phyloP scores from a whole-genome alignment of 2,797 vertebrate genomes.

The Anableps anableps region DNA sequence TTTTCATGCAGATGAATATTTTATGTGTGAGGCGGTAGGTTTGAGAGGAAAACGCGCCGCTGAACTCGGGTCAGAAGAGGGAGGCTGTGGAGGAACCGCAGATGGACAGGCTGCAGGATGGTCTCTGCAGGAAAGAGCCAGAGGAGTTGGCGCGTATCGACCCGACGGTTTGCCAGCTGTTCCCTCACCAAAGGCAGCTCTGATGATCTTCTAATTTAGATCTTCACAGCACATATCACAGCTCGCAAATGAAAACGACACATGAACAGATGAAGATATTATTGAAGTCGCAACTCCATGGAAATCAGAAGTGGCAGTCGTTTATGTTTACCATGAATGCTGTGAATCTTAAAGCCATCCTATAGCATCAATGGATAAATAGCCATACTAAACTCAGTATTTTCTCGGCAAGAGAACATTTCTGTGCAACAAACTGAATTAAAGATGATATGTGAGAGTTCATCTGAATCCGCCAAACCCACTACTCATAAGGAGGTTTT shows the following conservation, averaged over 20 bases:
- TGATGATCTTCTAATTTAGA: slow-evolving; percentile 18
- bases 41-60: slow-evolving; percentile 26
- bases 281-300: background rate
- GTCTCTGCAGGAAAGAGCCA: slow-evolving; percentile 58
- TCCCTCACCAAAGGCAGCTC: slow-evolving; percentile 38
- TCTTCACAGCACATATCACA: background rate
- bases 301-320: background rate
- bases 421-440: slow-evolving; percentile 22
- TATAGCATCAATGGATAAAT: slow-evolving; percentile 43
- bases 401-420: slow-evolving; percentile 30
- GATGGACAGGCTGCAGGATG: slow-evolving; percentile 61
- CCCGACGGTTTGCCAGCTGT: slow-evolving; percentile 53
- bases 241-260: background rate
- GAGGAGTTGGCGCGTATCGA: slow-evolving; percentile 55
- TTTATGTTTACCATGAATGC: background rate
- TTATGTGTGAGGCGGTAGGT: slow-evolving; percentile 39
- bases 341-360: slow-evolving; percentile 21
- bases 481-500: slow-evolving; percentile 9
- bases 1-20: slow-evolving; percentile 50
- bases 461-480: slow-evolving; percentile 2
- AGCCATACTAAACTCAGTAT: slow-evolving; percentile 15
- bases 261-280: background rate
- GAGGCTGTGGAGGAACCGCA: slow-evolving; percentile 47
- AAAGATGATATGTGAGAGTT: slow-evolving; percentile 10
- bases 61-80: slow-evolving; percentile 46